A percentile compares a stretch with the other conserved stretches of the same genome.
Evolutionary conservation across 1,140 invertebrate species (phyloP).

Genomic region (Augochlora pura): DNA sequence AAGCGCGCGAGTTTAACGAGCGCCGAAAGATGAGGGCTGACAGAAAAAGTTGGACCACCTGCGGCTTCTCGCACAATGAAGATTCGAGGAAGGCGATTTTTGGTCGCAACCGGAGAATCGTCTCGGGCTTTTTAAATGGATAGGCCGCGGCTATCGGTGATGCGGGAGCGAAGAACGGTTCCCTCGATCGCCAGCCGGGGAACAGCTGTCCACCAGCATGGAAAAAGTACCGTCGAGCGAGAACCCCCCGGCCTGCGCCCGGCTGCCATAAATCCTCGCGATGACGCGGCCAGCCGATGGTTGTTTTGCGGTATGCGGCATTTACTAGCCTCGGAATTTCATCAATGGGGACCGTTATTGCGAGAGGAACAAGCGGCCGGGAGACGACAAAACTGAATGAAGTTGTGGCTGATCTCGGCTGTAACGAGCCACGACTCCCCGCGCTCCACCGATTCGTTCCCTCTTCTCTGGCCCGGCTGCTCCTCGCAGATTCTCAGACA

Average conservation of each 20-base stretch:
- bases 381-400: slow-evolving; percentile 6
- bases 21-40: too few relatives aligned
- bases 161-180: background rate
- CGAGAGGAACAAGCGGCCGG: background rate
- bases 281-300: background rate
- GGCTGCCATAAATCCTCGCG: slow-evolving; percentile 2
- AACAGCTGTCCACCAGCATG: slow-evolving; percentile 1
- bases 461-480: background rate
- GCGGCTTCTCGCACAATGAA: too few relatives aligned
- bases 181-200: background rate
- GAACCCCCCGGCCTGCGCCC: background rate
- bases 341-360: slow-evolving; percentile 19
- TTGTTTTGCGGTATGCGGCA: background rate
- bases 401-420: background rate
- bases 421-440: background rate
- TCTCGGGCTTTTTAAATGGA: background rate
- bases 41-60: too few relatives aligned
- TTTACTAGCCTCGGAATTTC: slow-evolving; percentile 9
- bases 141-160: background rate
- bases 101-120: background rate
- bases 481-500: background rate
- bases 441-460: background rate
- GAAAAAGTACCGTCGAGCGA: slow-evolving; percentile 2
- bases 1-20: too few relatives aligned
- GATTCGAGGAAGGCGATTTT: too few relatives aligned